Evolutionary conservation across 1,140 invertebrate genomes (phyloP).

Genomic region (Colletes latitarsis): DNA sequence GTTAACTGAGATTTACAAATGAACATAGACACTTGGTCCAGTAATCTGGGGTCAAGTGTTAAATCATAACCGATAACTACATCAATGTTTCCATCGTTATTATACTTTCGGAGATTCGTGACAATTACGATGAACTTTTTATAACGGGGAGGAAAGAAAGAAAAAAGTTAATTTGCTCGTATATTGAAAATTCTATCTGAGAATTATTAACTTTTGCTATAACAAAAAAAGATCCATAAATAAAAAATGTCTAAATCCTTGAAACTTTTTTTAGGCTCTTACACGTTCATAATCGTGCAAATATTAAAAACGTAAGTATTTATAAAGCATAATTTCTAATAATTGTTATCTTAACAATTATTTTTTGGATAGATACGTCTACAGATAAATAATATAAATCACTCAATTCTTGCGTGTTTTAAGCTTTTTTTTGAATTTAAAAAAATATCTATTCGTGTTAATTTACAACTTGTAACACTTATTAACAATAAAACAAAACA

Average conservation of each 20-base stretch:
- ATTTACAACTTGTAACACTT: neutral
- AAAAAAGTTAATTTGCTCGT: neutral
- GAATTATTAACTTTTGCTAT: neutral
- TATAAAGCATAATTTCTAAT: neutral
- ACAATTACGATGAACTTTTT: neutral
- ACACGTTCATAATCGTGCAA: neutral
- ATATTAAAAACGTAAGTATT: neutral
- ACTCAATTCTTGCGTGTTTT: no score
- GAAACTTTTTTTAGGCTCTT: neutral
- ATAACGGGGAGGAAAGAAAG: no score
- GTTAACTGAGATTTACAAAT: constrained; percentile 66
- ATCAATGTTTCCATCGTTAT: neutral
- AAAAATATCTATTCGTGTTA: neutral
- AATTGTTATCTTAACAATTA: neutral
- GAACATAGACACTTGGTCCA: constrained; percentile 61
- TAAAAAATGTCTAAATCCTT: neutral
- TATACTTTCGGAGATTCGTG: neutral
- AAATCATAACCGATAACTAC: constrained; percentile 71
- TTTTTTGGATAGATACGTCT: no score
- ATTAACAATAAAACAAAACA: neutral
- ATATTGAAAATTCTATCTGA: neutral
- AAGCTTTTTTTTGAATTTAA: no score
- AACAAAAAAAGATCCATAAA: neutral
- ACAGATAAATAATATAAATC: no score
- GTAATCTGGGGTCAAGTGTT: constrained; percentile 74